Evolutionary conservation across 92 coral and sea anemone species (phyloP), one percentile per base, ranked within the genome.

Genomic region (Palythoa caribaeorum): DNA sequence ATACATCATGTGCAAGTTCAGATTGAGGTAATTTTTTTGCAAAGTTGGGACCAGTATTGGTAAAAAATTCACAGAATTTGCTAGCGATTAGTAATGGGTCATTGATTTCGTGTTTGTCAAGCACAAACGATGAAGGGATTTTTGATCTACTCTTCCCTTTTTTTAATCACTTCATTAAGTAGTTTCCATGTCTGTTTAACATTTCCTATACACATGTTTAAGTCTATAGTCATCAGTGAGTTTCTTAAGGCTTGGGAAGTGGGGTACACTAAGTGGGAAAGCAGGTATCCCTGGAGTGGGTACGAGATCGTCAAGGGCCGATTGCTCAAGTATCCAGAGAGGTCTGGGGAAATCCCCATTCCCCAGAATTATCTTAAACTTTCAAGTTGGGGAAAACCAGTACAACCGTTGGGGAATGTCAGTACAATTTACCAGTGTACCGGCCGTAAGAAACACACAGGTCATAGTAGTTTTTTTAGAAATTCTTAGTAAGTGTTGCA

Each of bases 1-100:
- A 63, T 28, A 21, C 2, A 0, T 62, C 73, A 81, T 55, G 54
- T n/a, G 75, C 28, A 62, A 21, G 63, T 55, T 37, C 55, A 59
- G 86, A 55, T 20, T 38, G 48, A 14, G 86, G 76, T 81, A 81
- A 38, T 81, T 81, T 55, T 10, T 81, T 81, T 1, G 86, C 74
- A 80, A 80, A 75, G 16, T 15, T 81, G 1, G 54, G 73, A 14
- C 76, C 76, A 20, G 62, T 38, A 35, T 81, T 81, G 1, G 76
- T 81, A 38, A 81, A 81, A 65, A 19, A 59, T 21, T 81, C 36
- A 60, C 86, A 81, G n/a, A 81, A 55, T 39, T 2, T 80, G 53
- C 62, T 80, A 57, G 75, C 75, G 35, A 80, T 62, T 59, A 3
- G 6, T 0, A 55, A n/a, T 17, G 86, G 86, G 65, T 81, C 73